Base-by-base conservation (phyloP, 2,113 vertebrate genomes). In the Dicrurus megarhynchus region DNA sequence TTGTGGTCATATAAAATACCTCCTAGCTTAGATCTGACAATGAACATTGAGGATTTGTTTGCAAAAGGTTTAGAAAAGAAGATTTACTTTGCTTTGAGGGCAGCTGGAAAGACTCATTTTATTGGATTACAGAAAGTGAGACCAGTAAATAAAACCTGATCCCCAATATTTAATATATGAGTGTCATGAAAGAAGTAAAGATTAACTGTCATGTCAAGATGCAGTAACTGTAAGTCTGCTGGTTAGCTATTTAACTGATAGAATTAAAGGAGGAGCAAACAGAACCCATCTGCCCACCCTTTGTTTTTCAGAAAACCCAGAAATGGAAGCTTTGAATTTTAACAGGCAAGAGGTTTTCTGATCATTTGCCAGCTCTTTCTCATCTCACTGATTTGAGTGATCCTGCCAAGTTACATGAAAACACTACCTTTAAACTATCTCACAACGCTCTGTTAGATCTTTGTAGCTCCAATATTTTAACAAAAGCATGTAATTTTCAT, bases 141-240 rank as follows among this genome's bases (percentile, higher is more conserved):
- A 95, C 65, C 57, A 88, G 64, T 93, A 81, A 96, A 91, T 95
- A 93, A 92, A 95, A 75, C 74, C 57, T 63, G 67, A 80, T 90
- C 63, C 70, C 46, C 47, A 90, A 90, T 95, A 96, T 95, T 93
- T 93, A 91, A 90, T 90, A 55, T 61, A 83, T 57, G 78, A 78
- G 42, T 67, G 74, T 83, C 59, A 59, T 16, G 57, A 88, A 90
- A 67, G 47, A 93, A 86, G 68, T 60, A 80, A 84, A 92, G 35
- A 95, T 88, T 77, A 95, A 92, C 68, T 90, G 71, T 67, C 70
- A 52, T n/a, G 52, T 79, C 78, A 86, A 55, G 63, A 70, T 63
- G 59, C 0, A 0, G 63, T 85, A 90, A 86, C 59, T 81, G 4
- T 24, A 90, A 71, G 88, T 70, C 52, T 50, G 14, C 44, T 80